Evolutionary conservation across 2,113 vertebrate species (phyloP), one percentile per base, ranked within the genome.

Genomic region (Heliornis fulica): DNA sequence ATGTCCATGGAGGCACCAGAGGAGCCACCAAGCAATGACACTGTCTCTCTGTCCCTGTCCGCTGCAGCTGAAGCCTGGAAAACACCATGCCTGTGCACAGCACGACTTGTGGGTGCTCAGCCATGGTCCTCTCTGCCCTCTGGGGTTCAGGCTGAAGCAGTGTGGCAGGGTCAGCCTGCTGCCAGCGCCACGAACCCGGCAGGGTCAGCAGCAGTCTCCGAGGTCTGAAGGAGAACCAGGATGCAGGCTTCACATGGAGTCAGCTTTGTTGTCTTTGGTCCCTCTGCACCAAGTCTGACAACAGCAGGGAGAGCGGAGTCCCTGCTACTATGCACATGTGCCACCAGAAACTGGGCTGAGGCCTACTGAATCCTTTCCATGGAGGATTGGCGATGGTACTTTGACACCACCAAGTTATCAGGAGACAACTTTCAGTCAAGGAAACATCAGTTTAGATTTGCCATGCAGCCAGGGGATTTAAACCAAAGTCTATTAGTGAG

Each of bases 311-410:
- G 19, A 76, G 28, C 54, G 54, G 19, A 83, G 43, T 77, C 25
- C 56, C 13, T 18, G 41, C 5, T 9, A 8, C 9, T 28, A 1
- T 29, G 18, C n/a, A 21, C 41, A 46, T 1, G 1, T 59, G 51
- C 13, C 41, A 78, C 38, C 4, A 8, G 32, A 59, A 77, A 26
- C 16, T n/a, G 40, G 6, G 36, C 4, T 89, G 28, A 65, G n/a
- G 22, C 21, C 23, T 26, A 51, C 15, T 31, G 48, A 84, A 71
- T 56, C 11, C 25, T 13, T 85, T 23, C 5, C 18, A 36, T 8
- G 26, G n/a, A 65, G 22, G 40, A 64, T 36, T 69, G 83, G 48
- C 40, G 22, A 29, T 18, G 11, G 43, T 46, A 23, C 20, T 40
- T 31, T n/a, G 20, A 31, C 31, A 71, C 28, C 18, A 21, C 25